Evolutionary conservation across 23 tunicate species (phyloP).

Genomic region (Styela plicata): DNA sequence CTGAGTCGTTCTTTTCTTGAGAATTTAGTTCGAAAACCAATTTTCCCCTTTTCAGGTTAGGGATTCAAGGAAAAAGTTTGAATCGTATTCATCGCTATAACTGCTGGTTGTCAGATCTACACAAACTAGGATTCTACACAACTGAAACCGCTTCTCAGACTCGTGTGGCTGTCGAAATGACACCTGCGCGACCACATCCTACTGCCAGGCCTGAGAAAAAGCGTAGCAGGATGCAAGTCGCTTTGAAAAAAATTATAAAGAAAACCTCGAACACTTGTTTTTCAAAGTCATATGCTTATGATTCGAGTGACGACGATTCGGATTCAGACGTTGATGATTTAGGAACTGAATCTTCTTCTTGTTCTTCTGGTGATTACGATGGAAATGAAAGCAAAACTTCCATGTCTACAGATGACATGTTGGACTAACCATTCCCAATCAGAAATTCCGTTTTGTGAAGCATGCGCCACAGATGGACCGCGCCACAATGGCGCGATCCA

Average conservation of each 20-base stretch:
- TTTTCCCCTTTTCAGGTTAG: too few relatives aligned
- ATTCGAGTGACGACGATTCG: constrained; percentile 31
- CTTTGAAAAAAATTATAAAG: constrained; percentile 59
- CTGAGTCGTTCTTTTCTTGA: too few relatives aligned
- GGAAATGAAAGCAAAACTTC: background rate
- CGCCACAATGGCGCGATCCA: too few relatives aligned
- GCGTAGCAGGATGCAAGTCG: constrained; percentile 71
- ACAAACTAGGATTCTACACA: constrained; percentile 87
- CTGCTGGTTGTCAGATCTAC: constrained; percentile 96
- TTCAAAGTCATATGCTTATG: constrained; percentile 64
- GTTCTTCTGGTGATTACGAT: constrained; percentile 9
- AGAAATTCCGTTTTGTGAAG: too few relatives aligned
- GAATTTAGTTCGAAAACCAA: too few relatives aligned
- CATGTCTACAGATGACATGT: constrained; percentile 3
- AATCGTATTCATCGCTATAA: constrained; percentile 91
- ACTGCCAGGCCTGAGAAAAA: constrained; percentile 67
- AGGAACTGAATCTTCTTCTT: background rate
- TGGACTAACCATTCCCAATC: background rate
- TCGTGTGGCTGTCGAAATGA: constrained; percentile 56
- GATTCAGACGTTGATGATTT: constrained; percentile 36
- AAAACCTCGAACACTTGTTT: constrained; percentile 86
- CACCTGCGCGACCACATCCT: constrained; percentile 79
- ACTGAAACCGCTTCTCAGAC: constrained; percentile 84
- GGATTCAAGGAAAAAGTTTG: constrained; percentile 72
- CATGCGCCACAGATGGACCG: too few relatives aligned